These are phyloP conservation scores for Leptinotarsa rubiginosa DNA, from an alignment of 2,888 invertebrate species.

Conservation along the genomic window DNA sequence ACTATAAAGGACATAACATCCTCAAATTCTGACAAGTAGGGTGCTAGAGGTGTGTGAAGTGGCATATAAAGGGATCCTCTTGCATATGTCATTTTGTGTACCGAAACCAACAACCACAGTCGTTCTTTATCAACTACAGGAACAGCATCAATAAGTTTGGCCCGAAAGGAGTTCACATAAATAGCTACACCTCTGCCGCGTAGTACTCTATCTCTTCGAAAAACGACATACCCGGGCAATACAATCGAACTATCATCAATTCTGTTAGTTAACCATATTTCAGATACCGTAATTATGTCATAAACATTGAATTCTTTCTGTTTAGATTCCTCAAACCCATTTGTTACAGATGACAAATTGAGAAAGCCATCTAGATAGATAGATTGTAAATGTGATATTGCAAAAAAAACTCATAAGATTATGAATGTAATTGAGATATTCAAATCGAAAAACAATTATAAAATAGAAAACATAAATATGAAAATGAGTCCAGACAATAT, in stretches of 20 bases:
- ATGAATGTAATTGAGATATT: neutral
- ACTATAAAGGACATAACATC: neutral
- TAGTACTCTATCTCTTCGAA: neutral
- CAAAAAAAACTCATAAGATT: neutral
- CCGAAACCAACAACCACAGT: neutral
- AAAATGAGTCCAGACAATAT: neutral
- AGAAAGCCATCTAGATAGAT: neutral
- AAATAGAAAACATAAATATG: no score
- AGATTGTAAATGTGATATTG: neutral
- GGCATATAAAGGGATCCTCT: neutral
- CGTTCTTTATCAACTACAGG: neutral
- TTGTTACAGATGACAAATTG: no score
- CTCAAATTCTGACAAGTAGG: constrained; percentile 2
- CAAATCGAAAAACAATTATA: neutral
- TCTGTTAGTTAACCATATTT: no score
- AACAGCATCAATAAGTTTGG: neutral
- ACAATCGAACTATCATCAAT: no score
- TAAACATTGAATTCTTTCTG: no score
- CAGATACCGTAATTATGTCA: no score
- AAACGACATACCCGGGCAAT: constrained; percentile 1
- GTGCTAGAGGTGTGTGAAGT: neutral
- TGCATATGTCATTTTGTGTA: neutral
- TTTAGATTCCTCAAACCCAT: no score
- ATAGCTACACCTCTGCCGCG: constrained; percentile 10
- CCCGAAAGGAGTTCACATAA: neutral